Evolutionary conservation across 2,888 invertebrate genomes (phyloP).

Genomic region (Heliothis peltigera): DNA sequence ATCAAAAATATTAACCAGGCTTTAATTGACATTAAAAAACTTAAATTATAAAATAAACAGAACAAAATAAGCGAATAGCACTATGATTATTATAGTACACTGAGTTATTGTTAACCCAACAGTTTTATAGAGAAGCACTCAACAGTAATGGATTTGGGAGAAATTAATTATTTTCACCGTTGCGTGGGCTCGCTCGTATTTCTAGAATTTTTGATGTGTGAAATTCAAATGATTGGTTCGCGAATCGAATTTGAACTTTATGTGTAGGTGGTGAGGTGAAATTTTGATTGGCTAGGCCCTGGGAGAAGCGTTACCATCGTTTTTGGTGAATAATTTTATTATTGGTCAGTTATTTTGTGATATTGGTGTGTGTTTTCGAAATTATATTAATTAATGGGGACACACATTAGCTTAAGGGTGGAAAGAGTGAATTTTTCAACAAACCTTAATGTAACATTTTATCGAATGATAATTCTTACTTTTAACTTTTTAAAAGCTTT

Average conservation of each 20-base stretch:
- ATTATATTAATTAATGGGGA: neutral
- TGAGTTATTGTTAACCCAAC: constrained; percentile 72
- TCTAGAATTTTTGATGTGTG: constrained; percentile 78
- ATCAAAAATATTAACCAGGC: neutral
- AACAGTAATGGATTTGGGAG: constrained; percentile 79
- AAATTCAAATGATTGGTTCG: constrained; percentile 66
- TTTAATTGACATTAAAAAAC: constrained; percentile 10
- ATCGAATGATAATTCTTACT: no score
- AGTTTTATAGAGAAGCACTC: constrained; percentile 76
- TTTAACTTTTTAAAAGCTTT: no score
- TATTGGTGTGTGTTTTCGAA: constrained; percentile 30
- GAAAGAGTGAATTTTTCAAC: no score
- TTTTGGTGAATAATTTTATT: constrained; percentile 46
- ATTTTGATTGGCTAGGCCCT: constrained; percentile 42
- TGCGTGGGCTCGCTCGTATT: constrained; percentile 65
- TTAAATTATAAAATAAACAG: constrained; percentile 39
- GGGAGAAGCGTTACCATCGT: constrained; percentile 45
- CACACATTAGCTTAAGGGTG: neutral
- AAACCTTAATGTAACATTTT: no score
- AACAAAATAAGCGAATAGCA: constrained; percentile 27
- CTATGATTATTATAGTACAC: constrained; percentile 59
- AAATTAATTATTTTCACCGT: constrained; percentile 82
- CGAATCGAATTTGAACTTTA: constrained; percentile 54
- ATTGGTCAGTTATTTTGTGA: constrained; percentile 13
- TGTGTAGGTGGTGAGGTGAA: constrained; percentile 18